phyloP scores from a whole-genome alignment of 2,888 invertebrate genomes.

The Acronicta leporina region DNA sequence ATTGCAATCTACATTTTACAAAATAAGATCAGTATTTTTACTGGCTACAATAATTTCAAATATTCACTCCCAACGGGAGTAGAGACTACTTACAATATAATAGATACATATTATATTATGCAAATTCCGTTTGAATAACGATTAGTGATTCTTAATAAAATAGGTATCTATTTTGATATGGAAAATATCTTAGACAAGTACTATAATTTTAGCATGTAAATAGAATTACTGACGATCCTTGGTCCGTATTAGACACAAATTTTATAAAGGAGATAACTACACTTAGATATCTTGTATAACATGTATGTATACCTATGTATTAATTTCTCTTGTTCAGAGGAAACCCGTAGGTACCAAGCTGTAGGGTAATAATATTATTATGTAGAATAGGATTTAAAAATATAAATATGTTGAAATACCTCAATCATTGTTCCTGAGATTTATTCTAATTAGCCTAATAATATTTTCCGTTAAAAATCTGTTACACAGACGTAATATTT shows the following conservation, averaged over 20 bases:
- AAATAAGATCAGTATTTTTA: constrained; percentile 36
- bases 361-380: too few species aligned
- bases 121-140: background rate
- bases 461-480: constrained; percentile 25
- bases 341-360: too few species aligned
- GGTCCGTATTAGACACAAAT: constrained; percentile 1
- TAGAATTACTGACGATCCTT: constrained; percentile 4
- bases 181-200: too few species aligned
- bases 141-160: background rate
- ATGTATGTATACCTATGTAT: too few species aligned
- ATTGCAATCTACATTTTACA: constrained; percentile 23
- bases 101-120: too few species aligned
- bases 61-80: constrained; percentile 25
- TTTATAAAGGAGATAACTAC: too few species aligned
- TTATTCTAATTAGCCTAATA: background rate
- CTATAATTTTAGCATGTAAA: too few species aligned
- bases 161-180: constrained; percentile 1
- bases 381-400: too few species aligned
- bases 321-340: too few species aligned
- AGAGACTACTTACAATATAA: constrained; percentile 9
- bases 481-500: constrained; percentile 36
- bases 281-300: too few species aligned
- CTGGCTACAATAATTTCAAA: constrained; percentile 36
- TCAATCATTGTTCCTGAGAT: background rate
- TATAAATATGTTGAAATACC: background rate